These are phyloP conservation scores for Antheraea assamensis DNA, from an alignment of 2,888 invertebrate species.

Conservation along the genomic window DNA sequence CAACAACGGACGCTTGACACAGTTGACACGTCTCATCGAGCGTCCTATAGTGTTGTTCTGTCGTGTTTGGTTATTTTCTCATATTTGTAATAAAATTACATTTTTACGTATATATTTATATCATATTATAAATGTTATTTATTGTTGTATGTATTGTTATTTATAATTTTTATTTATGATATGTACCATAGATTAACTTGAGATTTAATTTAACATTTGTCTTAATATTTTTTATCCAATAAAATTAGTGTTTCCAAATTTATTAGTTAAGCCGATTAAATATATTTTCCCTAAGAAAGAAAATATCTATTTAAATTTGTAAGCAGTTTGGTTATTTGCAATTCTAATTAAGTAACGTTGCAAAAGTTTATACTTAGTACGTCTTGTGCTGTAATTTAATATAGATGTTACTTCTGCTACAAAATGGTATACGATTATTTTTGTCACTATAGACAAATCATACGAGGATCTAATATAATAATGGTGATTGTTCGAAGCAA, in stretches of 20 bases:
- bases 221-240: background rate
- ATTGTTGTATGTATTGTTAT: too few species aligned
- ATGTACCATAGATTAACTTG: background rate
- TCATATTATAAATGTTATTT: too few species aligned
- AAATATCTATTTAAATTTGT: background rate
- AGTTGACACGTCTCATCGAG: background rate
- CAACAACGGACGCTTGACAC: background rate
- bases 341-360: background rate
- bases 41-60: constrained; percentile 3
- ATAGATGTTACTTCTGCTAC: background rate
- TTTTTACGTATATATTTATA: background rate
- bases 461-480: background rate
- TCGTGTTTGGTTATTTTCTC: background rate
- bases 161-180: background rate
- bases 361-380: too few species aligned
- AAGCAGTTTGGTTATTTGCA: background rate
- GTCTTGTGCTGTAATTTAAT: background rate
- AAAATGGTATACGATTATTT: background rate
- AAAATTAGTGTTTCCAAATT: background rate
- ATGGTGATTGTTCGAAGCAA: too few species aligned
- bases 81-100: background rate
- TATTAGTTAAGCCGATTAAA: too few species aligned
- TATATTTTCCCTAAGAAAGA: too few species aligned
- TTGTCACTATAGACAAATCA: background rate
- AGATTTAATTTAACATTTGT: background rate